These are phyloP conservation scores for Gnathonemus echidnorhynchus DNA, from an alignment of 2,113 vertebrate genomes.

Conservation along the genomic window DNA sequence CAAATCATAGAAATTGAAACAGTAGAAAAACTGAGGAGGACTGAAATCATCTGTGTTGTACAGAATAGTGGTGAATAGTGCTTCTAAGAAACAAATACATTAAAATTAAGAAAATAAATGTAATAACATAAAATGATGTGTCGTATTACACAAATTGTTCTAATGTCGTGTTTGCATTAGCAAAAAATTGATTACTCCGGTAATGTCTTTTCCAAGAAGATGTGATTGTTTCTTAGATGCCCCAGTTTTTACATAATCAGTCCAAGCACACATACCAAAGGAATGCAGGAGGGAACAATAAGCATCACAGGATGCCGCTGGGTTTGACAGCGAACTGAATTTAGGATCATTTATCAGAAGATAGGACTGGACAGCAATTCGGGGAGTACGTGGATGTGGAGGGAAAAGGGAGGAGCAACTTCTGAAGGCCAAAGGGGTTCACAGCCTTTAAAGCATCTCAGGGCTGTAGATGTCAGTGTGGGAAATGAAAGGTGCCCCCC, in stretches of 20 bases:
- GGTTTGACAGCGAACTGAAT: background rate
- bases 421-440: background rate
- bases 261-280: background rate
- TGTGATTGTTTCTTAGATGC: background rate
- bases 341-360: background rate
- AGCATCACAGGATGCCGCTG: background rate
- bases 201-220: background rate
- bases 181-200: background rate
- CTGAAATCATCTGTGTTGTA: background rate
- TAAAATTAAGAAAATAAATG: background rate
- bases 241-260: background rate
- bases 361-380: background rate
- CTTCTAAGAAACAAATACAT: background rate
- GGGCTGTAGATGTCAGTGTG: background rate
- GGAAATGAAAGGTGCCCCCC: constrained; percentile 1
- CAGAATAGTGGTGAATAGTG: background rate
- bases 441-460: background rate
- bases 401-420: background rate
- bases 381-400: background rate
- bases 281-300: background rate
- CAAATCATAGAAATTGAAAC: background rate
- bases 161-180: background rate
- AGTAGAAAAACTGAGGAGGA: background rate
- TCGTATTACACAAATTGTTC: background rate
- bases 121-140: background rate